Conservation (phyloP, 2,888 invertebrate species). For the Platypus cylindrus region DNA sequence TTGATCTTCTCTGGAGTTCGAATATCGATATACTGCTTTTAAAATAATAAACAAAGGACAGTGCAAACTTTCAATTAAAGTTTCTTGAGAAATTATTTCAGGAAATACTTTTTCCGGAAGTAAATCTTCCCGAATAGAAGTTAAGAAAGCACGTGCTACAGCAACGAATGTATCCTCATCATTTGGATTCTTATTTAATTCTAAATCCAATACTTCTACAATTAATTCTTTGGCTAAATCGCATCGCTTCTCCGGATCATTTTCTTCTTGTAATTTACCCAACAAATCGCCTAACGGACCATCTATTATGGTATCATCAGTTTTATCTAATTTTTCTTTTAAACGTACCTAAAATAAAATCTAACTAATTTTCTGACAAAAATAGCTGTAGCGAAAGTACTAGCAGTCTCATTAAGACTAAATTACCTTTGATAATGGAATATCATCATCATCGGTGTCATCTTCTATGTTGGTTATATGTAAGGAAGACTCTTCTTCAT, state of each 20-base stretch:
- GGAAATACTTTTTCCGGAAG: constrained; percentile 34
- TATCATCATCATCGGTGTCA: constrained; percentile 62
- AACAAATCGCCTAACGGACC: constrained; percentile 45
- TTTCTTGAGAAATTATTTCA: constrained; percentile 46
- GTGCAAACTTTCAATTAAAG: constrained; percentile 63
- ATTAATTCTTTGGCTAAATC: constrained; percentile 39
- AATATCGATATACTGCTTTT: constrained; percentile 51
- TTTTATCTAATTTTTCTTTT: constrained; percentile 39
- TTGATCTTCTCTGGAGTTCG: constrained; percentile 48
- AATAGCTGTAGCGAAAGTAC: too few species aligned
- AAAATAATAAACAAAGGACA: constrained; percentile 76
- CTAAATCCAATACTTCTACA: constrained; percentile 42
- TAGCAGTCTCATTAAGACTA: background rate
- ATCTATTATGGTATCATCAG: constrained; percentile 35
- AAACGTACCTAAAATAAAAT: constrained; percentile 32
- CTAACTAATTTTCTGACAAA: background rate
- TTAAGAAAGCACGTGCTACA: constrained; percentile 46
- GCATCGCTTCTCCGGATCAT: constrained; percentile 45
- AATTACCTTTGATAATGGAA: constrained; percentile 63
- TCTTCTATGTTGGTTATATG: constrained; percentile 38
- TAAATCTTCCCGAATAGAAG: constrained; percentile 41
- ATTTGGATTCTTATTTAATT: constrained; percentile 30
- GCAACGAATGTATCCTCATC: constrained; percentile 46
- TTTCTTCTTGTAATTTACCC: constrained; percentile 44
- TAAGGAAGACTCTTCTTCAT: constrained; percentile 54